A percentile compares a stretch with the other conserved stretches of the same genome.
These are phyloP conservation scores for Cyprinodon diabolis DNA, from an alignment of 2,797 vertebrate species.

Conservation along the genomic window DNA sequence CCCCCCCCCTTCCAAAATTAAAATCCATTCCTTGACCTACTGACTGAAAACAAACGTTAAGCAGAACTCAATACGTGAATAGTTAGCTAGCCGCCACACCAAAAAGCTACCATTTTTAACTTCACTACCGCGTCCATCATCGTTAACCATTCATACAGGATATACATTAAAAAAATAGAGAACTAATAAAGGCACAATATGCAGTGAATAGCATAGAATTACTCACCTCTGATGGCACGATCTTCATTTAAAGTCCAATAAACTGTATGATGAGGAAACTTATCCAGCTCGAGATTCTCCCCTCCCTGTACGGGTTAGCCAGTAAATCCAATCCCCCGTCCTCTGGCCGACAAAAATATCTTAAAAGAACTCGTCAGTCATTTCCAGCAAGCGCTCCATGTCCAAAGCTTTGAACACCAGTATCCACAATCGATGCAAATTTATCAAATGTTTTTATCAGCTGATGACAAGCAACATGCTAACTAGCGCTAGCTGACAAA, in stretches of 20 bases:
- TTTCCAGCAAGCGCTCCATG: conserved; percentile 51
- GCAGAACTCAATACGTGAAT: conserved; percentile 43
- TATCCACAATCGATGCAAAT: conserved; percentile 46
- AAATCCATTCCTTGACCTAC: conserved; percentile 56
- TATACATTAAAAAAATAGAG: conserved; percentile 7
- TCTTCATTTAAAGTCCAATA: conserved; percentile 89
- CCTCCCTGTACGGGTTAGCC: conserved; percentile 77
- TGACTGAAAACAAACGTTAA: conserved; percentile 65
- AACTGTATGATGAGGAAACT: conserved; percentile 84
- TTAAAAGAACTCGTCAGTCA: conserved; percentile 62
- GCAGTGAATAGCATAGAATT: background rate
- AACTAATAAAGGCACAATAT: background rate
- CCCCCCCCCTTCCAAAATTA: conserved; percentile 14
- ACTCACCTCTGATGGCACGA: conserved; percentile 86
- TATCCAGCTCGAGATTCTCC: conserved; percentile 84
- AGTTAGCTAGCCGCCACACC: conserved; percentile 73
- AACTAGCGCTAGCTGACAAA: conserved; percentile 76
- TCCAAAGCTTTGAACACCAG: conserved; percentile 37
- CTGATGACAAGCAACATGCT: conserved; percentile 76
- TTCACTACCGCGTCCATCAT: conserved; percentile 70
- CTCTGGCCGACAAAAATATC: conserved; percentile 59
- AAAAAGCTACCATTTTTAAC: conserved; percentile 58
- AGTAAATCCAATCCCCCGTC: conserved; percentile 69
- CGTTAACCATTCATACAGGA: conserved; percentile 59
- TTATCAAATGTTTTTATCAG: conserved; percentile 65